Percentiles rank a stretch among this genome's conserved stretches.
Evolutionary conservation across 64 coral and sea anemone species (phyloP).

Genomic region (Dendrophyllia cribrosa): DNA sequence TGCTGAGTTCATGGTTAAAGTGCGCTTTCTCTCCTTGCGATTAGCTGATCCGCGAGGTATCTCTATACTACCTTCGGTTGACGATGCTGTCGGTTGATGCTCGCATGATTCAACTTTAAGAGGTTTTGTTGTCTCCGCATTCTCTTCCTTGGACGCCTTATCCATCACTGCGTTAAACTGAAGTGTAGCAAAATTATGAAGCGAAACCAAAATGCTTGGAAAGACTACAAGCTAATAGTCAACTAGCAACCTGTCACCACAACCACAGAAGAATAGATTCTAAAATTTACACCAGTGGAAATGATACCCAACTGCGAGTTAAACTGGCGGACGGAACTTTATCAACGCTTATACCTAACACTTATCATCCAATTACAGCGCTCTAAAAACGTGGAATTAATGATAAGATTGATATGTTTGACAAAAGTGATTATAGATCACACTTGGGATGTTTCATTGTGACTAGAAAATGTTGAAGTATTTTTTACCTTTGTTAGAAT

Average conservation of each 20-base stretch:
- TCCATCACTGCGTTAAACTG: not conserved
- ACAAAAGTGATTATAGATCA: constrained; percentile 13
- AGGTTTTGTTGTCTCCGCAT: not conserved
- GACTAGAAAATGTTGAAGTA: not conserved
- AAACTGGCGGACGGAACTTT: constrained; percentile 2
- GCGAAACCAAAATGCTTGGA: not conserved
- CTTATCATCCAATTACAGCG: constrained; percentile 60
- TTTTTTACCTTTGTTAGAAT: not conserved
- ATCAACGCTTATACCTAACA: constrained; percentile 51
- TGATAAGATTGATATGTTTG: constrained; percentile 34
- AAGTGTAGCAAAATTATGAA: not conserved
- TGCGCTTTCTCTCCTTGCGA: constrained; percentile 93
- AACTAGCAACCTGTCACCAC: not conserved
- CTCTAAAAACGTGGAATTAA: constrained; percentile 54
- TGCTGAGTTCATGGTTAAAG: constrained; percentile 95
- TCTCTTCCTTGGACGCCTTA: not conserved
- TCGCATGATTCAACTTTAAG: constrained; percentile 1
- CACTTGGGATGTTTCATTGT: not conserved
- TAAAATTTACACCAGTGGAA: not conserved
- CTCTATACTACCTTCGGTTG: not conserved
- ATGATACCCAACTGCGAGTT: constrained; percentile 24
- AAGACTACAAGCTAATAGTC: not conserved
- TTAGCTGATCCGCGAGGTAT: constrained; percentile 73
- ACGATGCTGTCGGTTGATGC: not conserved
- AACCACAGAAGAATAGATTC: not conserved